phyloP scores from a whole-genome alignment of 1,140 invertebrate species.

The Pachypsylla venusta region DNA sequence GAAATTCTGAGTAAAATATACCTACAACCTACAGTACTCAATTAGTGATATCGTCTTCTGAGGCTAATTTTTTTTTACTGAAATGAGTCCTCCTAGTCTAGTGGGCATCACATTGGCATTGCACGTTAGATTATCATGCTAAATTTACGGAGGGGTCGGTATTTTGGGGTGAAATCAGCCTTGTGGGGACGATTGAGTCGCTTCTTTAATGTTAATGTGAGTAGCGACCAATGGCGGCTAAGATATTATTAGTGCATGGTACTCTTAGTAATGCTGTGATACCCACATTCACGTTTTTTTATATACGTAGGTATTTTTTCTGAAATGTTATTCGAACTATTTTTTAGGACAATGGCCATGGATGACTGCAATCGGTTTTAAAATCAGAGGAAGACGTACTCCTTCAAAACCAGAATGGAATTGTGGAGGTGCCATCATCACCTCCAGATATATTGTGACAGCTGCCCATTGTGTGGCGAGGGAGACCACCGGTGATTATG shows the following conservation, averaged over 20 bases:
- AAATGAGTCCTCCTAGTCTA: no score
- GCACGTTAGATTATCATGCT: no score
- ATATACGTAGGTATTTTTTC: background rate
- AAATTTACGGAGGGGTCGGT: no score
- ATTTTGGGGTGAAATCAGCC: no score
- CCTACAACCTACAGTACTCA: no score
- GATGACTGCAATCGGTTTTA: conserved; percentile 40
- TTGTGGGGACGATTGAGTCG: background rate
- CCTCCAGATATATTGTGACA: conserved; percentile 33
- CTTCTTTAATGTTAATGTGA: background rate
- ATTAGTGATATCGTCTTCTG: no score
- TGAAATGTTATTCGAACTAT: background rate
- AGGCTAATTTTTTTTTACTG: no score
- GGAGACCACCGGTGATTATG: background rate
- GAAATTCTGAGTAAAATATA: no score
- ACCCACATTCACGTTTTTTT: background rate
- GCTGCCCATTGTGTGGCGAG: conserved; percentile 31
- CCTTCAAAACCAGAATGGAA: conserved; percentile 21
- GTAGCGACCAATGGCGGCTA: background rate
- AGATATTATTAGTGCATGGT: background rate
- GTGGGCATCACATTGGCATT: no score
- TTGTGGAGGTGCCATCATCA: conserved; percentile 63
- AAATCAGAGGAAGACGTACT: conserved; percentile 23
- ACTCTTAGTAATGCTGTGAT: background rate
- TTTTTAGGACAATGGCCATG: conserved; percentile 23